Evolutionary conservation across 1,140 invertebrate genomes (phyloP).

Genomic region (Berghia stephanieae): DNA sequence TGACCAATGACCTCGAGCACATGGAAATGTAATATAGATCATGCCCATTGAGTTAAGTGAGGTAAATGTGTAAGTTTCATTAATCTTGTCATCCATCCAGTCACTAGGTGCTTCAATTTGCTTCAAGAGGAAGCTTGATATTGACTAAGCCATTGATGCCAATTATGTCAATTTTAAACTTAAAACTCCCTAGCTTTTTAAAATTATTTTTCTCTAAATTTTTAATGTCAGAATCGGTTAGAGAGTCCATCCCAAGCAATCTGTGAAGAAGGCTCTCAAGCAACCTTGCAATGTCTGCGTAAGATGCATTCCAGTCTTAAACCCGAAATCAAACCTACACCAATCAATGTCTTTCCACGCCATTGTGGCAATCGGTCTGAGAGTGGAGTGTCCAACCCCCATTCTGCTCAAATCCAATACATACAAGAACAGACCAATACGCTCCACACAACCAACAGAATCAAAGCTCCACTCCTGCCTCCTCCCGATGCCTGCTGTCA

Average conservation of each 20-base stretch:
- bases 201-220: neutral
- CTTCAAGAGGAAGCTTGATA: no score
- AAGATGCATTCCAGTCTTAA: no score
- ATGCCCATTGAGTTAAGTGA: no score
- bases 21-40: no score
- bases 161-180: no score
- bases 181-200: neutral
- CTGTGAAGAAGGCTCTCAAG: slow-evolving; percentile 61
- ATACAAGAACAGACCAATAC: slow-evolving; percentile 66
- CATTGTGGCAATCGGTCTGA: slow-evolving; percentile 59
- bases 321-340: no score
- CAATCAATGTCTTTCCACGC: slow-evolving; percentile 59
- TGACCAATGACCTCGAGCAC: no score
- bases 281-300: slow-evolving; percentile 55
- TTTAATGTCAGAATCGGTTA: slow-evolving; percentile 59
- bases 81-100: no score
- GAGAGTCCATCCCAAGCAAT: slow-evolving; percentile 59
- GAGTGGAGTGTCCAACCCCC: slow-evolving; percentile 59
- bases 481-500: slow-evolving; percentile 55
- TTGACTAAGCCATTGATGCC: no score
- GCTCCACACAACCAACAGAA: slow-evolving; percentile 61
- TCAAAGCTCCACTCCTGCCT: slow-evolving; percentile 64
- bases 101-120: no score
- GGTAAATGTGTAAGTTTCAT: no score
- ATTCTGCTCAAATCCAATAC: slow-evolving; percentile 63